Conservation (phyloP, 2,797 vertebrate species). For the Staurois parvus region DNA sequence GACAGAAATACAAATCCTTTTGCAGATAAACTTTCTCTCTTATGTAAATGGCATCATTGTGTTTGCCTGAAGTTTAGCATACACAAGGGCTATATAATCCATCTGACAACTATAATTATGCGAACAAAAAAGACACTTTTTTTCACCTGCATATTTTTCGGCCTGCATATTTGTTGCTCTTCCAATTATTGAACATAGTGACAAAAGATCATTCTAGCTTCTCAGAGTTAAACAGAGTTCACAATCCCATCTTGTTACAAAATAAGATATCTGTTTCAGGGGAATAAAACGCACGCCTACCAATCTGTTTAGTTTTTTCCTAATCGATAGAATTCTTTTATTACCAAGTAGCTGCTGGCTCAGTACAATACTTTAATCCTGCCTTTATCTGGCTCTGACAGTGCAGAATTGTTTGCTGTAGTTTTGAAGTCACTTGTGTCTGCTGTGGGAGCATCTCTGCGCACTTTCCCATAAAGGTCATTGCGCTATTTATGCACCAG, state of each 20-base stretch:
- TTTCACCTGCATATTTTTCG: too few species aligned
- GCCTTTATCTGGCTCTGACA: conserved; percentile 8
- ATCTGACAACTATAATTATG: too few species aligned
- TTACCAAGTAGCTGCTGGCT: background rate
- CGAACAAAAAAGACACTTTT: too few species aligned
- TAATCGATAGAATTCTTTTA: conserved; percentile 22
- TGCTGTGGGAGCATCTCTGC: background rate
- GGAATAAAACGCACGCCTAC: background rate
- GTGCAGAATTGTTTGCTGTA: conserved; percentile 6
- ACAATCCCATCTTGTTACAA: background rate
- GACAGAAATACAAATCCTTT: too few species aligned
- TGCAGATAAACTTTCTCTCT: too few species aligned
- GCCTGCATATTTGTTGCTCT: too few species aligned
- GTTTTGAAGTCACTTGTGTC: conserved; percentile 4
- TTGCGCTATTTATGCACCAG: conserved; percentile 11
- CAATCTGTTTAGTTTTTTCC: conserved; percentile 16
- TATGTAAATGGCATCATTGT: too few species aligned
- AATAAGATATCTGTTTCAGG: background rate
- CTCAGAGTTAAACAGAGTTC: too few species aligned
- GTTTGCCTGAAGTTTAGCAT: too few species aligned
- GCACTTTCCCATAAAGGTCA: conserved; percentile 29
- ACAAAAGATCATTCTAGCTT: too few species aligned
- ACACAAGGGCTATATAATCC: too few species aligned
- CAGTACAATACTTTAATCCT: conserved; percentile 8
- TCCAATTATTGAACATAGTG: too few species aligned